phyloP scores from a whole-genome alignment of 30 jellyfish, hydroid and myxozoan species.

The Turritopsis dohrnii region DNA sequence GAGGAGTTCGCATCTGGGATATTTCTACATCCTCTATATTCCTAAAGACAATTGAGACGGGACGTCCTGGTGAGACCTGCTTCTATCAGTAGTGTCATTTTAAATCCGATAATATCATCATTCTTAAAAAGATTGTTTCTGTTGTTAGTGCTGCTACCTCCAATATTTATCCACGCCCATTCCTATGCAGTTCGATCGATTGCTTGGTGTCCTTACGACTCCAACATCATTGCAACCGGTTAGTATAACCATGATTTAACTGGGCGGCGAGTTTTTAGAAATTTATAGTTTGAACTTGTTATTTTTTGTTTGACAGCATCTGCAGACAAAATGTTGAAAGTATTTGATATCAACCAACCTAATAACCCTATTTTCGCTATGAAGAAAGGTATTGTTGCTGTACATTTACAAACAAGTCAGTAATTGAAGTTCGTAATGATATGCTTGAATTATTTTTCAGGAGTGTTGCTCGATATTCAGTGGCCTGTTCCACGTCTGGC shows the following conservation, averaged over 20 bases:
- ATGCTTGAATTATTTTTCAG: too few species aligned
- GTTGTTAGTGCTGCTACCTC: slow-evolving; percentile 45
- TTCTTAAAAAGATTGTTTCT: background rate
- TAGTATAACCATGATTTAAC: too few species aligned
- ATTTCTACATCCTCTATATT: slow-evolving; percentile 27
- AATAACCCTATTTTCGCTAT: slow-evolving; percentile 36
- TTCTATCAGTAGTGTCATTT: background rate
- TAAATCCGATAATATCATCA: background rate
- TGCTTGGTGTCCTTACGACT: slow-evolving; percentile 56
- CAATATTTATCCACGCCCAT: slow-evolving; percentile 42
- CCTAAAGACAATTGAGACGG: slow-evolving; percentile 3
- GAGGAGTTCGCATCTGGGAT: slow-evolving; percentile 60
- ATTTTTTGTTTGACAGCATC: slow-evolving; percentile 30
- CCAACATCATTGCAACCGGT: slow-evolving; percentile 55
- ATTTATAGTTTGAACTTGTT: background rate
- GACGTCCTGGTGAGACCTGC: background rate
- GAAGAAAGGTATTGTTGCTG: slow-evolving; percentile 31
- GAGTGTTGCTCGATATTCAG: slow-evolving; percentile 12
- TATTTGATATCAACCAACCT: slow-evolving; percentile 39
- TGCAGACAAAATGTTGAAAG: slow-evolving; percentile 42
- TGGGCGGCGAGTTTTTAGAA: too few species aligned
- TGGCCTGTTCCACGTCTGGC: slow-evolving; percentile 36
- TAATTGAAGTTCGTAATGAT: too few species aligned
- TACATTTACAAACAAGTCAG: too few species aligned
- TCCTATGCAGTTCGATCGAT: slow-evolving; percentile 28